These are phyloP conservation scores for Xylota segnis DNA, from an alignment of 2,888 invertebrate genomes.

Conservation along the genomic window DNA sequence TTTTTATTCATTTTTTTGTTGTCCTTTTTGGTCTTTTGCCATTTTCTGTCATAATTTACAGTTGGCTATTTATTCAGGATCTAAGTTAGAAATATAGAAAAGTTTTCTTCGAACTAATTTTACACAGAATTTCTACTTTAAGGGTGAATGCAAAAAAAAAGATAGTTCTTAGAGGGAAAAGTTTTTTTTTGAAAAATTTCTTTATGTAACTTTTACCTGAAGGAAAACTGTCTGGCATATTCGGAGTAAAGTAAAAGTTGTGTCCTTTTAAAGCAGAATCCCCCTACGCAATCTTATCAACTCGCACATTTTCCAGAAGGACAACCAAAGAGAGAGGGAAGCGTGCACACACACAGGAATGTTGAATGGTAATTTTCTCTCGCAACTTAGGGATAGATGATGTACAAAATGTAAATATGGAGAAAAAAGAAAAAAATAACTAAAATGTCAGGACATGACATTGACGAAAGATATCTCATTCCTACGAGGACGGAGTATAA, in stretches of 20 bases:
- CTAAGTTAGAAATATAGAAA: constrained; percentile 38
- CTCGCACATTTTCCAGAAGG: constrained; percentile 5
- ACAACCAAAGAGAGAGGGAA: constrained; percentile 3
- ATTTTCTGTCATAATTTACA: constrained; percentile 59
- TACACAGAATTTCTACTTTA: constrained; percentile 11
- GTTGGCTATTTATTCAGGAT: constrained; percentile 42
- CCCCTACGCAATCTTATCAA: constrained; percentile 26
- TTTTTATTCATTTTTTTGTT: constrained; percentile 25
- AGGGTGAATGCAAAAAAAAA: constrained; percentile 1
- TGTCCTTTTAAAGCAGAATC: constrained; percentile 35
- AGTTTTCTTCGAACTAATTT: constrained; percentile 56
- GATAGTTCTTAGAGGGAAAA: constrained; percentile 24
- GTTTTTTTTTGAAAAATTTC: constrained; percentile 13
- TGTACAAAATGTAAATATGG: constrained; percentile 42
- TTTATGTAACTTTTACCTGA: constrained; percentile 46
- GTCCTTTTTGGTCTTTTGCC: neutral
- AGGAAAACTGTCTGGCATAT: constrained; percentile 12
- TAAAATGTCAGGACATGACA: constrained; percentile 52
- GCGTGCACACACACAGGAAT: constrained; percentile 17
- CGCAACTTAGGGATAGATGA: constrained; percentile 21
- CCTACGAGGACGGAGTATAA: neutral
- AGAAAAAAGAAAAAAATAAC: constrained; percentile 1
- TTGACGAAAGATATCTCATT: constrained; percentile 43
- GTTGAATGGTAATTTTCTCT: constrained; percentile 47
- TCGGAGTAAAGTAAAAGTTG: constrained; percentile 34